Conservation (phyloP, 2,797 vertebrate species). For the Furcifer pardalis region DNA sequence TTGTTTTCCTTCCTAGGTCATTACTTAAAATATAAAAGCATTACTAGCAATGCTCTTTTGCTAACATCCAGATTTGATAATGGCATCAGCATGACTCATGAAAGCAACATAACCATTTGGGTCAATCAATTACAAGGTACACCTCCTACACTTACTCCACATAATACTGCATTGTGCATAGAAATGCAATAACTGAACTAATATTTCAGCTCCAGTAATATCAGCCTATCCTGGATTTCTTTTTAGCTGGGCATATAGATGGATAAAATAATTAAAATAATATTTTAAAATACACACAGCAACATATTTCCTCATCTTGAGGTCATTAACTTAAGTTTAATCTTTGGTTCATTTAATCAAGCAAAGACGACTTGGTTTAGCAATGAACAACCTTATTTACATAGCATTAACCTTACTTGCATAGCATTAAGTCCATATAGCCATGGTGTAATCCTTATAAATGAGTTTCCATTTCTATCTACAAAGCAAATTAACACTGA, state of each 20-base stretch:
- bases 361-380: no score
- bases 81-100: background rate
- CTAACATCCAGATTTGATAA: background rate
- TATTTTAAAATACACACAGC: background rate
- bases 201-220: background rate
- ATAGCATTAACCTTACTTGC: background rate
- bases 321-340: background rate
- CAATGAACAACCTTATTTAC: background rate
- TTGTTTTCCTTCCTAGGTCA: background rate
- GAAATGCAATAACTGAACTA: background rate
- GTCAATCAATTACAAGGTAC: background rate
- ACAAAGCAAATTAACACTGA: background rate
- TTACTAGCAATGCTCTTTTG: background rate
- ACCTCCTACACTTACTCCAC: background rate
- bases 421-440: background rate
- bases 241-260: background rate
- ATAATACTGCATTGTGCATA: background rate
- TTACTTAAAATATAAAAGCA: background rate
- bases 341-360: background rate
- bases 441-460: background rate
- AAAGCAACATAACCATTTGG: background rate
- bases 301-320: background rate
- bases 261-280: background rate
- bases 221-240: background rate
- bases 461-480: background rate